Conservation (phyloP, 2,888 invertebrate genomes). For the Cotesia congregata region DNA sequence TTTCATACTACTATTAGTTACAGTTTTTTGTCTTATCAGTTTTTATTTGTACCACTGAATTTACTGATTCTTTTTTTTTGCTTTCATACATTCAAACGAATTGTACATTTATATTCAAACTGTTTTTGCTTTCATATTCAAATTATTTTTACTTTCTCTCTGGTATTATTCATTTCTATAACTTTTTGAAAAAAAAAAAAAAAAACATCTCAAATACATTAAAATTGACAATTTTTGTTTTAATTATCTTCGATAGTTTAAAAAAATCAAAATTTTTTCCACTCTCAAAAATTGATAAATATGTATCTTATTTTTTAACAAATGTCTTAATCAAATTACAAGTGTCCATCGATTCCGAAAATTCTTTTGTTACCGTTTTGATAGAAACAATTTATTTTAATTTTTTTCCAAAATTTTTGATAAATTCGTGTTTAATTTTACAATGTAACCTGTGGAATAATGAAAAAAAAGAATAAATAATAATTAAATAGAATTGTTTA, state of each 20-base stretch:
- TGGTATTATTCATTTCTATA: neutral
- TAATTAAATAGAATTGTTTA: conserved; percentile 29
- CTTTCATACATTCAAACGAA: neutral
- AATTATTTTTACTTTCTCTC: neutral
- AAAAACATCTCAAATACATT: no score
- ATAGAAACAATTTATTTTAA: no score
- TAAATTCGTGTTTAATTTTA: neutral
- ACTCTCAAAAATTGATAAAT: no score
- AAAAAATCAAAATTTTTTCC: no score
- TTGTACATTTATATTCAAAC: neutral
- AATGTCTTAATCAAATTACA: no score
- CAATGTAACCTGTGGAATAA: neutral
- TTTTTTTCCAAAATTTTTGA: neutral
- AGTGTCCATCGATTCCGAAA: no score
- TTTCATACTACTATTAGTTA: neutral
- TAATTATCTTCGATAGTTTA: no score
- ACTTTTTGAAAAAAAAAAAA: neutral
- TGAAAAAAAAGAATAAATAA: neutral
- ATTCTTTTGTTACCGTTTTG: no score
- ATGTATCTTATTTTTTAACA: no score
- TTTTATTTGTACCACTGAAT: neutral
- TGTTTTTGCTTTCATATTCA: neutral
- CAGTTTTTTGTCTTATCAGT: neutral
- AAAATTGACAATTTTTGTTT: no score
- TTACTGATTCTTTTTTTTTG: neutral